Evolutionary conservation across 2,113 vertebrate genomes (phyloP), one percentile per base, ranked within the genome.

Genomic region (Gila orcuttii): DNA sequence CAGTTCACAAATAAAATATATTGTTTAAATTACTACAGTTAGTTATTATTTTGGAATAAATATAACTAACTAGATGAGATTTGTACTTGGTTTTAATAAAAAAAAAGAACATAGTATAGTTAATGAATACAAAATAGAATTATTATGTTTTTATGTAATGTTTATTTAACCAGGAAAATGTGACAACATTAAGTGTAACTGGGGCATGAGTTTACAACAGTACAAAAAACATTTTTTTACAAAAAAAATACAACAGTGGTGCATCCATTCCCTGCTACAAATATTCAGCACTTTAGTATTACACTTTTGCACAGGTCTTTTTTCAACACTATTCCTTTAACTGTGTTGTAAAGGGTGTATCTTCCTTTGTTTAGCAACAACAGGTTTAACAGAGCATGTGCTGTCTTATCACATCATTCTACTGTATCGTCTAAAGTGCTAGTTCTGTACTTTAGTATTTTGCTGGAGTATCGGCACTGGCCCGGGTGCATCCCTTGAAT

Each of bases 391-490:
- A 52, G 28, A 25, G 5, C 45, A 4, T 76, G n/a, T 31, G n/a
- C 50, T 8, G 19, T 23, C 21, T 83, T 71, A 57, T 55, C 47
- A n/a, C 28, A 5, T 7, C 47, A 45, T 82, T 31, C 42, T 57
- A 36, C 64, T n/a, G 45, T 83, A 39, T 13, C 5, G 12, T 57
- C 31, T 39, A 39, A 83, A 83, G 66, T 55, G 66, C 45, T 36
- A 57, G 81, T 57, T 7, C 79, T 83, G 47, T 57, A n/a, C 81
- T 83, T 42, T 39, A 57, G 79, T 50, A 82, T 68, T 82, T 82
- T 25, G 73, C 33, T 36, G 28, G 28, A 36, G 74, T 79, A 57
- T 79, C 77, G 23, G 50, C 10, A 6, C 68, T 52, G 23, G 50
- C 13, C 28, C n/a, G 28, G 36, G 64, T 68, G 33, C 55, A 75